phyloP scores from a whole-genome alignment of 1,140 invertebrate genomes.

The Hesperophylax magnus region DNA sequence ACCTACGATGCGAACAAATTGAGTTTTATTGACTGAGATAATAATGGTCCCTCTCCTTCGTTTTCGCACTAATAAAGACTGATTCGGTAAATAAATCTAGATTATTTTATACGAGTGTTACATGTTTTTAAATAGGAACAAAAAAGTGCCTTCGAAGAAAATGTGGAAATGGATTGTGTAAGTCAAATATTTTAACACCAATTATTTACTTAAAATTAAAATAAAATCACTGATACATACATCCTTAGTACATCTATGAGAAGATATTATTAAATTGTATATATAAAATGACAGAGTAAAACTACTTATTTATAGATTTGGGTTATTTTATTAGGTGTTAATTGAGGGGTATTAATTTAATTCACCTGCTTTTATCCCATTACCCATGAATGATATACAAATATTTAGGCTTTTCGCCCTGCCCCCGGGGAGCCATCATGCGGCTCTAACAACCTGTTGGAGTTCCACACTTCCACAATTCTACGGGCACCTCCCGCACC shows the following conservation, averaged over 20 bases:
- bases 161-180: conserved; percentile 54
- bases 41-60: conserved; percentile 25
- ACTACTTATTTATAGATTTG: no score
- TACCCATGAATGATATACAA: conserved; percentile 43
- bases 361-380: conserved; percentile 1
- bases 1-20: conserved; percentile 45
- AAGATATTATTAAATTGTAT: no score
- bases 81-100: conserved; percentile 17
- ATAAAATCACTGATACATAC: no score
- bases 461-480: conserved; percentile 4
- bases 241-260: no score
- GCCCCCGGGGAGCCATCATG: conserved; percentile 51
- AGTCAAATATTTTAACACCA: conserved; percentile 15
- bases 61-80: conserved; percentile 37
- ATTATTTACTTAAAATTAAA: no score
- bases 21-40: conserved; percentile 50
- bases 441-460: conserved; percentile 55
- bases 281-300: no score
- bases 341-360: no score
- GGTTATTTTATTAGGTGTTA: no score
- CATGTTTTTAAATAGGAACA: conserved; percentile 19
- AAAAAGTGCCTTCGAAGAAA: conserved; percentile 42
- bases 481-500: conserved; percentile 12
- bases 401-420: conserved; percentile 38
- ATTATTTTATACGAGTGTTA: conserved; percentile 9